phyloP scores from a whole-genome alignment of 2,113 vertebrate species.

The Chloropsis cyanopogon region DNA sequence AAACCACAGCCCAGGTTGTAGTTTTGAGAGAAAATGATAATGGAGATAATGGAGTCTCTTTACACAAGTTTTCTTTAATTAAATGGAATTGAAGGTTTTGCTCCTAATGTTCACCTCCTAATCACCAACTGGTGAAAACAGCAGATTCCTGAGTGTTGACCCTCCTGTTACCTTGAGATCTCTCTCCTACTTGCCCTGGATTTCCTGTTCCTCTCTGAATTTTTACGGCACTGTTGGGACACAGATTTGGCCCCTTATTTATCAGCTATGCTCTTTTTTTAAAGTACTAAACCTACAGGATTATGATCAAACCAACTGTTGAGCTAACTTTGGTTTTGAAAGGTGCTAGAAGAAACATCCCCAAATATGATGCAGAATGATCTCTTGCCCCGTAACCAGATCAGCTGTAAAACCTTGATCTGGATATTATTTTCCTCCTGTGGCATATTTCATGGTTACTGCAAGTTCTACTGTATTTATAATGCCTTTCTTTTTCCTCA shows the following conservation, averaged over 20 bases:
- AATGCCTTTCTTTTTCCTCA: constrained; percentile 9
- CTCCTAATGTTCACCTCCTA: neutral
- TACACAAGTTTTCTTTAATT: neutral
- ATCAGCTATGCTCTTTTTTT: neutral
- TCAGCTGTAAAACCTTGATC: neutral
- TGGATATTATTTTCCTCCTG: neutral
- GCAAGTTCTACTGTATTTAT: constrained; percentile 15
- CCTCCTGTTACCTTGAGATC: neutral
- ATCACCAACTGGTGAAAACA: neutral
- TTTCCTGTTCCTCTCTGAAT: neutral
- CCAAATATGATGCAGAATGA: neutral
- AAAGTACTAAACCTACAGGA: neutral
- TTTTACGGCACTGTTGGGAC: neutral
- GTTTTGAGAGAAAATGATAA: neutral
- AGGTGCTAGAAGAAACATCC: neutral
- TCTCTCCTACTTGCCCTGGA: neutral
- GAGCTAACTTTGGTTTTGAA: neutral
- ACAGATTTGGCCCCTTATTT: neutral
- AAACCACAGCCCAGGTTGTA: neutral
- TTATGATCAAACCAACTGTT: neutral
- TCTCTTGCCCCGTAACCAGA: neutral
- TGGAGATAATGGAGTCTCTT: neutral
- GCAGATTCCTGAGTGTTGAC: neutral
- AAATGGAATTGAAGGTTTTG: neutral
- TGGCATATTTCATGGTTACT: neutral